Conservation (phyloP, 1,140 invertebrate species). For the Melipona quadrifasciata region DNA sequence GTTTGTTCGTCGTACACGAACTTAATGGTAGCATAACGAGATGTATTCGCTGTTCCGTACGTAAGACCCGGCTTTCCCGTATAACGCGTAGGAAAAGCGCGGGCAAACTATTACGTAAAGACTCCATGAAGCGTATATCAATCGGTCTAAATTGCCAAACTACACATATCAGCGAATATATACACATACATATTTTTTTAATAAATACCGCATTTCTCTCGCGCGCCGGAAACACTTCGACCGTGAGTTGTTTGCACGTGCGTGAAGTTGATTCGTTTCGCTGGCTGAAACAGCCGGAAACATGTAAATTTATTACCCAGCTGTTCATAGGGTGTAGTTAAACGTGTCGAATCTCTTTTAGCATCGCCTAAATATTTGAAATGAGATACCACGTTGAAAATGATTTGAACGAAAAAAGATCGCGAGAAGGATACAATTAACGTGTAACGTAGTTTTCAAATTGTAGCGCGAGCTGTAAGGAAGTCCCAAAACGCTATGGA, state of each 20-base stretch:
- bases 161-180: not conserved
- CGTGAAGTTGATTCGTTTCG: constrained; percentile 4
- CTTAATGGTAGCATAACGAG: constrained; percentile 44
- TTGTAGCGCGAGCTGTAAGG: not conserved
- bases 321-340: not conserved
- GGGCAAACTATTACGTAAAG: not conserved
- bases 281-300: not conserved
- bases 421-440: not conserved
- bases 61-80: constrained; percentile 45
- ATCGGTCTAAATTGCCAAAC: not conserved
- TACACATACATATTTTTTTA: too few species aligned
- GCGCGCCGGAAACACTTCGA: not conserved
- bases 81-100: not conserved
- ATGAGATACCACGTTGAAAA: not conserved
- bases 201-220: constrained; percentile 6
- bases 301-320: not conserved
- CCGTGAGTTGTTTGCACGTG: not conserved
- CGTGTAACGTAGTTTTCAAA: not conserved
- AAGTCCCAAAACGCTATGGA: too few species aligned
- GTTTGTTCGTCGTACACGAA: constrained; percentile 38
- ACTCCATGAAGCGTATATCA: not conserved
- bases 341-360: not conserved
- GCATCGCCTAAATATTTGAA: not conserved
- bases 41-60: constrained; percentile 38
- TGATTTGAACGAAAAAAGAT: not conserved